Evolutionary conservation across 2,888 invertebrate genomes (phyloP), one percentile per base, ranked within the genome.

Genomic region (Pristionchus mayeri): DNA sequence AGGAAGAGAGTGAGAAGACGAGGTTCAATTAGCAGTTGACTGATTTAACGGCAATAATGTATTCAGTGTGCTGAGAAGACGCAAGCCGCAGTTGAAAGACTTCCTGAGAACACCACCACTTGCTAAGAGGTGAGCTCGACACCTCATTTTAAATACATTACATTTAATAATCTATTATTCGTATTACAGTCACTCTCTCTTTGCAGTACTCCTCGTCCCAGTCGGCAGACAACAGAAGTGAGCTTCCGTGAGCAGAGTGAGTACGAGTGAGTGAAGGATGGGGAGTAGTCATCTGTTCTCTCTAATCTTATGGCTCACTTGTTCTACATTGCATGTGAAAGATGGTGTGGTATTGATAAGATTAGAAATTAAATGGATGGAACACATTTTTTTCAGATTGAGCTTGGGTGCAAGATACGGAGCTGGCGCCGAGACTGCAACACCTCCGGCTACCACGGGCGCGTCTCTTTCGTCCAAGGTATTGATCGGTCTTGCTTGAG

Each of bases 201-300:
- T 13, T 54, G 21, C 37, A 37, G 37, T 40, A 71, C 30, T 11
- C 24, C 44, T 71, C 44, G 37, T 37, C n/a, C n/a, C 24, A 21
- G 40, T 24, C 3, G 6, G 21, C 40, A 21, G 7, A 40, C n/a
- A 4, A 9, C 24, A 3, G 71, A 44, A 21, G 13, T 44, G 71
- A 71, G 24, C 71, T 71, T 44, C 71, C 71, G 71, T 13, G 40
- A 24, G 11, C 71, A 40, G 24, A 71, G 71, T n/a, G 44, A 71
- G 18, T 71, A 40, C 7, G 71, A 71, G 71, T 71, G 44, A 71
- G 71, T 71, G n/a, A n/a, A n/a, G n/a, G n/a, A n/a, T n/a, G n/a
- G n/a, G n/a, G n/a, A n/a, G n/a, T n/a, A n/a, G n/a, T n/a, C n/a
- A n/a, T n/a, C n/a, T n/a, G n/a, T n/a, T n/a, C n/a, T n/a, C n/a